Conservation (phyloP, 2,888 invertebrate species). For the Quadriops clusia region DNA sequence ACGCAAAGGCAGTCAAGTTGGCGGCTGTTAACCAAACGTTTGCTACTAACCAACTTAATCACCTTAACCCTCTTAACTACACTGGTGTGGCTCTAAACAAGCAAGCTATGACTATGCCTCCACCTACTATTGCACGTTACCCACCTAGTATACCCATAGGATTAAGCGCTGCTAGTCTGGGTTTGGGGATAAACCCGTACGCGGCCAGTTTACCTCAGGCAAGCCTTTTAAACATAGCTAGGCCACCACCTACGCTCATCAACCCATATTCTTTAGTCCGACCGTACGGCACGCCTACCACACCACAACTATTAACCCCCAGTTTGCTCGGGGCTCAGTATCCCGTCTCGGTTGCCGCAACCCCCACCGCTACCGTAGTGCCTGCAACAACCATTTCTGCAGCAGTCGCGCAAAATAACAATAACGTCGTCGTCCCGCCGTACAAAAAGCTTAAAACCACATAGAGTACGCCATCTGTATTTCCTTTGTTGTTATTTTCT, state of each 20-base stretch:
- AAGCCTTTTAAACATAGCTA: constrained; percentile 27
- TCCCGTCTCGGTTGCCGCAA: constrained; percentile 36
- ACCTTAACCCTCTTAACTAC: constrained; percentile 52
- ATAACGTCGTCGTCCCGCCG: constrained; percentile 54
- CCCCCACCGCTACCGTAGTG: constrained; percentile 29
- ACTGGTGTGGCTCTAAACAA: constrained; percentile 61
- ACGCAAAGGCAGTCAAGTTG: constrained; percentile 60
- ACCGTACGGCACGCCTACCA: constrained; percentile 30
- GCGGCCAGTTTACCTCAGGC: constrained; percentile 24
- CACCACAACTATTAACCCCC: constrained; percentile 11
- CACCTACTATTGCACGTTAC: constrained; percentile 30
- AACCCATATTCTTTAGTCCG: constrained; percentile 38
- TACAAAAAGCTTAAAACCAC: constrained; percentile 88
- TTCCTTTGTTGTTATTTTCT: constrained; percentile 5
- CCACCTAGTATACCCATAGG: constrained; percentile 27
- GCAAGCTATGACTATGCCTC: constrained; percentile 38
- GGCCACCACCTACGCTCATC: constrained; percentile 31
- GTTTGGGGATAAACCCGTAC: constrained; percentile 29
- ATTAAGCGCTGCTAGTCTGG: constrained; percentile 27
- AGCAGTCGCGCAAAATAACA: constrained; percentile 38
- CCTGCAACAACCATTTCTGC: constrained; percentile 31
- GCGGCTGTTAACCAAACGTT: constrained; percentile 37
- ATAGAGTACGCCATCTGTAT: too few species aligned
- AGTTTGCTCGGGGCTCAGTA: constrained; percentile 32
- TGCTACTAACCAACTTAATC: constrained; percentile 29